Percentiles rank a stretch among this genome's conserved stretches.
phyloP scores from a whole-genome alignment of 2,113 vertebrate species.

The Pollachius pollachius region DNA sequence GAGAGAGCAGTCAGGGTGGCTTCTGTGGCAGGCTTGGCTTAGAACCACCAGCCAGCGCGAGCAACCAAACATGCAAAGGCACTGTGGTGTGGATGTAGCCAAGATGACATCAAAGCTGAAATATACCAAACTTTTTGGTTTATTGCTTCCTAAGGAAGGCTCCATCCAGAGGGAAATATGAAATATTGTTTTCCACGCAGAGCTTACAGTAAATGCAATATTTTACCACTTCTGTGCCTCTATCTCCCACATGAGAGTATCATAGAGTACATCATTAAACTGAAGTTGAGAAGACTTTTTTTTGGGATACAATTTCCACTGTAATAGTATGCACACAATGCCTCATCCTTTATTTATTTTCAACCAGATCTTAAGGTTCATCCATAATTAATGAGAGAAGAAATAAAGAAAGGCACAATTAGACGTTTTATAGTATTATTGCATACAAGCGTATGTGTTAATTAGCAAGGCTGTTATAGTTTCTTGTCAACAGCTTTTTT shows the following conservation, averaged over 20 bases:
- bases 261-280: too few relatives aligned
- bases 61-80: constrained; percentile 22
- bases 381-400: too few relatives aligned
- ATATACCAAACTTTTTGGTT: not conserved
- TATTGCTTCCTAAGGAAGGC: too few relatives aligned
- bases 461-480: not conserved
- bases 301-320: not conserved
- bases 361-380: too few relatives aligned
- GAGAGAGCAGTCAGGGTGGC: not conserved
- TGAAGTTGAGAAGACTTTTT: too few relatives aligned
- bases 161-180: too few relatives aligned
- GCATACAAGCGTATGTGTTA: not conserved
- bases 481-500: constrained; percentile 11
- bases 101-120: constrained; percentile 2
- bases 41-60: constrained; percentile 16
- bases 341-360: too few relatives aligned
- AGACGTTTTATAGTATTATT: too few relatives aligned
- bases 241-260: not conserved
- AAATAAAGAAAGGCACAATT: too few relatives aligned
- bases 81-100: constrained; percentile 2
- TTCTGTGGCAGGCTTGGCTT: constrained; percentile 35
- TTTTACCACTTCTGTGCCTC: not conserved
- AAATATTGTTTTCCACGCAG: not conserved
- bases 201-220: not conserved
- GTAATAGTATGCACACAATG: not conserved